Conservation (phyloP, 2,888 invertebrate genomes). For the Caenorhabditis wallacei region DNA sequence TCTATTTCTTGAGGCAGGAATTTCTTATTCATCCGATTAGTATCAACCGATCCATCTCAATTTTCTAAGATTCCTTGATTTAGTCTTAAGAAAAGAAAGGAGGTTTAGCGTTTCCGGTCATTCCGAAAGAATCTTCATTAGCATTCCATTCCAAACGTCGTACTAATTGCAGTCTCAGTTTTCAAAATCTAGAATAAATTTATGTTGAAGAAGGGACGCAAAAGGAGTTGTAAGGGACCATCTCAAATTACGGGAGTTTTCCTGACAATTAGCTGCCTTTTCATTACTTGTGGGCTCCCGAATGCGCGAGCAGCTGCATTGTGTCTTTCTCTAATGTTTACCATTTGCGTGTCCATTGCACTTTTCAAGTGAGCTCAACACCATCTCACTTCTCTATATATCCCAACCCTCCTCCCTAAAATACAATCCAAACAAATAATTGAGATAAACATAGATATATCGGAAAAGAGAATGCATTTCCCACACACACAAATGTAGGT, state of each 20-base stretch:
- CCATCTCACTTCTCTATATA: slow-evolving; percentile 52
- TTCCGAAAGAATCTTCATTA: slow-evolving; percentile 45
- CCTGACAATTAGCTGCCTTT: slow-evolving; percentile 62
- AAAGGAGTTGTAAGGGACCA: neutral
- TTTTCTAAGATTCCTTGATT: slow-evolving; percentile 29
- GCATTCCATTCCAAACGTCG: slow-evolving; percentile 34
- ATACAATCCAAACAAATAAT: slow-evolving; percentile 66
- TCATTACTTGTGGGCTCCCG: slow-evolving; percentile 50
- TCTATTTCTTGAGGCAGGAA: neutral
- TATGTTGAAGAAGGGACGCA: neutral
- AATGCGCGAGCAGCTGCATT: slow-evolving; percentile 61
- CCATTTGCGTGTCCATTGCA: slow-evolving; percentile 67
- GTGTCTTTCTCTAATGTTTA: slow-evolving; percentile 57
- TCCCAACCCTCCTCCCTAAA: slow-evolving; percentile 45
- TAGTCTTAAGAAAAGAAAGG: slow-evolving; percentile 13
- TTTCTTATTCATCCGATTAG: slow-evolving; percentile 28
- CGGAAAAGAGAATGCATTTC: slow-evolving; percentile 15
- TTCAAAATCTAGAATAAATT: slow-evolving; percentile 58
- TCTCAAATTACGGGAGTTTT: slow-evolving; percentile 62
- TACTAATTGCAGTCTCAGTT: slow-evolving; percentile 60
- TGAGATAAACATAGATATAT: slow-evolving; percentile 61
- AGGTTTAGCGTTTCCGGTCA: slow-evolving; percentile 46
- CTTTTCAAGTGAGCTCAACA: slow-evolving; percentile 61
- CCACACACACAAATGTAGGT: slow-evolving; percentile 43
- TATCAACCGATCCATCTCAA: slow-evolving; percentile 33